These are phyloP conservation scores for Encarsia formosa DNA, from an alignment of 2,888 invertebrate genomes.

Conservation along the genomic window DNA sequence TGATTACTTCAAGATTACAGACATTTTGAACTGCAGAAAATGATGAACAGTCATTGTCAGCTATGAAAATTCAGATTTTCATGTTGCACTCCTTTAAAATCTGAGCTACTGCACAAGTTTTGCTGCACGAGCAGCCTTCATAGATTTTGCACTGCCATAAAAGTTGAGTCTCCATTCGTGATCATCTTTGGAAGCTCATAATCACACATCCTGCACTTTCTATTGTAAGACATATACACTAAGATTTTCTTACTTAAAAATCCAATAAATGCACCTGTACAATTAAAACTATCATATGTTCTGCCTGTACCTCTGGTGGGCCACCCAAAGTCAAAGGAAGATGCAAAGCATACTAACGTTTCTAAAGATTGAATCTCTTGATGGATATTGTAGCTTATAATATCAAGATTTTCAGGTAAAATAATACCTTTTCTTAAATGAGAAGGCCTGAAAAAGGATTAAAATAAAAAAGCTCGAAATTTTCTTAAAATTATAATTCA, in stretches of 20 bases:
- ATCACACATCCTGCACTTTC: not conserved
- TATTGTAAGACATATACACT: not conserved
- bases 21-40: conserved; percentile 28
- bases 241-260: not conserved
- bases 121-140: no score
- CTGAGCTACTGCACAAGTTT: no score
- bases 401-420: no score
- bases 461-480: no score
- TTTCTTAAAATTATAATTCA: no score
- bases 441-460: no score
- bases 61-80: conserved; percentile 29
- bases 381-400: no score
- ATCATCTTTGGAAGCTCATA: no score
- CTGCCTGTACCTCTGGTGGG: not conserved
- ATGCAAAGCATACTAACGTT: not conserved
- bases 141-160: no score
- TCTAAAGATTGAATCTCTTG: no score
- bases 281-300: not conserved
- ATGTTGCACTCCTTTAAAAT: conserved; percentile 21
- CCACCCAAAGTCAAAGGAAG: not conserved
- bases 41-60: conserved; percentile 30
- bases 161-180: no score
- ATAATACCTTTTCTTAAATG: no score
- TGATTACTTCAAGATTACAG: conserved; percentile 27
- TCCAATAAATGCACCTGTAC: not conserved